Base-by-base conservation (phyloP, 2,888 invertebrate genomes). In the Meliscaeva auricollis region DNA sequence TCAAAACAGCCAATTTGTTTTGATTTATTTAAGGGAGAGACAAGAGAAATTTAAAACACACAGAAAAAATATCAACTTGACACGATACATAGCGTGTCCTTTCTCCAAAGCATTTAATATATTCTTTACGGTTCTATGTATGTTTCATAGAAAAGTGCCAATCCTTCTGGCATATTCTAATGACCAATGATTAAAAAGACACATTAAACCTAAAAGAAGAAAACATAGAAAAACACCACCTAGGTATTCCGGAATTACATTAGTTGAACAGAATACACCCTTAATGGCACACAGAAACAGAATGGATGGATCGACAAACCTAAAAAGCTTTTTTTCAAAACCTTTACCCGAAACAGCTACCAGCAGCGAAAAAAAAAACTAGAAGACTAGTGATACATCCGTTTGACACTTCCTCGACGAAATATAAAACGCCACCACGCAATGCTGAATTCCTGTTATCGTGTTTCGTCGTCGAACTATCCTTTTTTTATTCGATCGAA, bases 81-180 rank as follows among this genome's bases (percentile, higher is more conserved):
- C 84, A 85, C 84, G 84, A 68, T 30, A 85, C 9, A 54, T 80
- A 38, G 84, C 80, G 80, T 85, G 84, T 84, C 60, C 54, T 62
- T 68, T 50, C 50, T 60, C 44, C 72, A 76, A 83, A 70, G 60
- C 62, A 80, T 80, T 76, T 66, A n/a, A 35, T 22, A 15, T 73
- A 54, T 30, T 50, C 52, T 75, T 38, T 79, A 72, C 75, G 66
- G 48, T 48, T 1, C 30, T 52, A 8, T 22, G 41, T n/a, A 35
- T 44, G 41, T 60, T 41, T 72, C 46, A 70, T 46, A 48, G 60
- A 15, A 72, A 54, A 44, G 35, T 48, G 48, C 76, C 72, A 72
- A 85, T 85, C 76, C 80, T 70, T 32, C 11, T 50, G 26, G 35
- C 46, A 58, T 22, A 46, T 74, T 54, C 41, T 79, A 80, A 79